Base-by-base conservation (phyloP, 2,113 vertebrate species). In the Mastomys coucha region DNA sequence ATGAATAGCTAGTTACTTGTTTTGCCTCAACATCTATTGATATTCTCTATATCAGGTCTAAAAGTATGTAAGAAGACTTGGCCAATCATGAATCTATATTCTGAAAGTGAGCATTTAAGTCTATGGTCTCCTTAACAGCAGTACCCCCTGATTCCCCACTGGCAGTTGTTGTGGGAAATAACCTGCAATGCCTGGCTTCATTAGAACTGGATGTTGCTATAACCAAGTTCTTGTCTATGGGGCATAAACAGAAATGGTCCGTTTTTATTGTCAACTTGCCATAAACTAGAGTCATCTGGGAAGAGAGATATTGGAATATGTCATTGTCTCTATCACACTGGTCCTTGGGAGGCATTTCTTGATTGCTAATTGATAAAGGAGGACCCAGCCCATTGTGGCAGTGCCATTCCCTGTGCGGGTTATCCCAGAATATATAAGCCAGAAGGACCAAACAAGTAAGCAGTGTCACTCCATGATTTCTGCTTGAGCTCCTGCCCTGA, bases 101-200 rank as follows among this genome's bases (percentile, higher is more conserved):
- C 65, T 85, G 72, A 97, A 94, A 87, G 60, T 22, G 77, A 93
- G 49, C 51, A 53, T 73, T 60, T 39, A 42, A 45, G 36, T 56
- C 39, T 70, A 3, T 39, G 70, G 20, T 28, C 24, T 78, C 49
- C 39, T 69, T 14, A 12, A 69, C 12, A 39, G 2, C 0, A n/a
- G 13, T 67, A 24, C 0, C 0, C 0, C 3, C 13, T 33, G n/a
- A 19, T 19, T 91, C 94, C 94, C 6, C 70, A 24, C 49, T 36
- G 67, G 33, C 26, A 7, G 36, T 28, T 56, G 36, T 33, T 22
- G 26, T 60, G 53, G 12, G 42, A 80, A 80, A 63, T 42, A 51
- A 84, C 33, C 56, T 17, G 33, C 45, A 24, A 13, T 16, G 8
- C 22, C 19, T 45, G 20, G 26, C 17, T 81, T 88, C 31, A 4